A percentile compares a stretch with the other conserved stretches of the same genome.
Conservation (phyloP, 2,797 vertebrate genomes). For the Leptodactylus fallax region DNA sequence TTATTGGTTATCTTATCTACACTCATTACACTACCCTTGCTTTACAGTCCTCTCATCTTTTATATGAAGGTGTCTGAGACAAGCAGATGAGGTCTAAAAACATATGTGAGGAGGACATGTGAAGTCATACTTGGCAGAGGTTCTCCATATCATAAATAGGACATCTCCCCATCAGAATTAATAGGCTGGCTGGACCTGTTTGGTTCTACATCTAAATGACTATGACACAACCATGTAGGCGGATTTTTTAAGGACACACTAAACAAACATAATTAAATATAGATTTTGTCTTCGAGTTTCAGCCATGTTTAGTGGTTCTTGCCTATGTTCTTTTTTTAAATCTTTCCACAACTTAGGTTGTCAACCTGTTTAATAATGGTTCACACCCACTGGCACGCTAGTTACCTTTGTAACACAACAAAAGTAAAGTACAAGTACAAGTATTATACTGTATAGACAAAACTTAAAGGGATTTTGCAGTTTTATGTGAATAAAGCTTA, state of each 20-base stretch:
- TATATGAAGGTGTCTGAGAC: not conserved
- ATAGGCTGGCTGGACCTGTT: slow-evolving; percentile 48
- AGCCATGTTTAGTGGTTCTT: slow-evolving; percentile 1
- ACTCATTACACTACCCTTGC: not conserved
- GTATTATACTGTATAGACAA: not conserved
- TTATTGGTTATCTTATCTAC: not conserved
- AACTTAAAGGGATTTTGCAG: too few species aligned
- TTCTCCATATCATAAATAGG: slow-evolving; percentile 47
- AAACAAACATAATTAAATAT: slow-evolving; percentile 47
- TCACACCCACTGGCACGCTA: not conserved
- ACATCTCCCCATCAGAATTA: slow-evolving; percentile 46
- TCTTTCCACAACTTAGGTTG: not conserved
- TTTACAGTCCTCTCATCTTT: not conserved
- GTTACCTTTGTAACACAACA: not conserved
- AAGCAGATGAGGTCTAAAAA: slow-evolving; percentile 17
- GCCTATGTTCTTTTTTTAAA: not conserved
- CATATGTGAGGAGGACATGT: not conserved
- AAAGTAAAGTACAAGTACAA: not conserved
- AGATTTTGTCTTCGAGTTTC: slow-evolving; percentile 36
- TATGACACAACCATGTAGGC: slow-evolving; percentile 36
- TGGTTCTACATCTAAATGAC: slow-evolving; percentile 29
- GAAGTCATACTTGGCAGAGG: slow-evolving; percentile 37
- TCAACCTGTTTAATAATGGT: not conserved
- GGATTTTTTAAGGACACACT: slow-evolving; percentile 40
- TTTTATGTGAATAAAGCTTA: not conserved